Percentiles rank a stretch among this genome's conserved stretches.
These are phyloP conservation scores for Fopius arisanus DNA, from an alignment of 1,140 invertebrate genomes.

Conservation along the genomic window DNA sequence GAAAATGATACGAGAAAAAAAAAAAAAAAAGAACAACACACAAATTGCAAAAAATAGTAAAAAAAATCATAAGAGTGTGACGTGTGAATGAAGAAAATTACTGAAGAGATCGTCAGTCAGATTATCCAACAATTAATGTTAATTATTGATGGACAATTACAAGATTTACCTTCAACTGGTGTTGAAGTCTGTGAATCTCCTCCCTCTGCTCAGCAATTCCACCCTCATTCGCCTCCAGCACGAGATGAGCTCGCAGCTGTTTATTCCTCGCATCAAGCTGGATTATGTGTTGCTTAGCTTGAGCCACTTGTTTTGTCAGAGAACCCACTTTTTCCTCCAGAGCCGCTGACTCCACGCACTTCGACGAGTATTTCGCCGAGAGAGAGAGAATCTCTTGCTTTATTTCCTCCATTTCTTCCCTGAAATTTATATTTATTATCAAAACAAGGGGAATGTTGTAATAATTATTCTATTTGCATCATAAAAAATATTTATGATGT, in stretches of 20 bases:
- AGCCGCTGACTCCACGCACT: slow-evolving; percentile 88
- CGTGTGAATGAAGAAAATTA: not conserved
- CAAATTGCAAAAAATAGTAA: slow-evolving; percentile 1
- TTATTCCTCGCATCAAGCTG: slow-evolving; percentile 81
- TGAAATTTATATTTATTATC: no score
- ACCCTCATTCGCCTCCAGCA: slow-evolving; percentile 67
- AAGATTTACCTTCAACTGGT: slow-evolving; percentile 56
- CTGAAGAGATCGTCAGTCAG: not conserved
- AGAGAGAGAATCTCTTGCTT: slow-evolving; percentile 86
- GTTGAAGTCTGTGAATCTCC: slow-evolving; percentile 60
- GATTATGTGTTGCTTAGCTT: slow-evolving; percentile 81
- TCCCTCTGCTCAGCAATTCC: slow-evolving; percentile 58
- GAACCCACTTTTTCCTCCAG: slow-evolving; percentile 83
- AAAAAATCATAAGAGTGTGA: slow-evolving; percentile 31
- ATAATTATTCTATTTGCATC: no score
- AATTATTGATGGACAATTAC: not conserved
- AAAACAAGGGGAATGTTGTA: no score
- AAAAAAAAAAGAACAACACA: no score
- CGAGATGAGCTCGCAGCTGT: slow-evolving; percentile 77
- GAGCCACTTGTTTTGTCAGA: slow-evolving; percentile 78
- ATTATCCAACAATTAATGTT: slow-evolving; percentile 8
- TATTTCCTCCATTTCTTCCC: slow-evolving; percentile 84
- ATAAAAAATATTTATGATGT: no score
- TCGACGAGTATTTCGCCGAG: slow-evolving; percentile 89
- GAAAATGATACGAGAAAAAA: slow-evolving; percentile 3